A percentile compares a stretch with the other conserved stretches of the same genome.
Conservation (phyloP, 2,113 vertebrate genomes). For the Platichthys stellatus region DNA sequence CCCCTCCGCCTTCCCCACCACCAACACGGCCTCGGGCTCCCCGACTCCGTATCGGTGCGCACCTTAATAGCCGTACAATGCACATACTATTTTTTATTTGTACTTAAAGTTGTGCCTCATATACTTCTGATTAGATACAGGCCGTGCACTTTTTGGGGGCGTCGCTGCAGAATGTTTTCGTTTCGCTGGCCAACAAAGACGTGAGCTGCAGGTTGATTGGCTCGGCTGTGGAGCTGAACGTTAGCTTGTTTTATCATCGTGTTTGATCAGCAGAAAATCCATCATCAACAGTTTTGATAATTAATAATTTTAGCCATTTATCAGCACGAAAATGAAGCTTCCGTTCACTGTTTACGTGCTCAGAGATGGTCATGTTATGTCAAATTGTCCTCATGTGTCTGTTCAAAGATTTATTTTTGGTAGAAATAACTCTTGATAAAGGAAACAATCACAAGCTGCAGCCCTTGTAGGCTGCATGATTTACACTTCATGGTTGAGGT, state of each 20-base stretch:
- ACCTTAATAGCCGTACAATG: slow-evolving; percentile 48
- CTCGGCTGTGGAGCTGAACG: slow-evolving; percentile 1
- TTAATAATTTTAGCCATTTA: not conserved
- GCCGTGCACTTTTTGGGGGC: slow-evolving; percentile 28
- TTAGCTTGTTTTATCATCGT: not conserved
- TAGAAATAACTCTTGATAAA: not conserved
- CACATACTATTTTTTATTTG: slow-evolving; percentile 57
- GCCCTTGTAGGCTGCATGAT: slow-evolving; percentile 25
- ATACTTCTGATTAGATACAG: slow-evolving; percentile 48
- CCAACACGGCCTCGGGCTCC: slow-evolving; percentile 60
- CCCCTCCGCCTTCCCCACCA: slow-evolving; percentile 25
- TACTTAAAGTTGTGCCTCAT: slow-evolving; percentile 62
- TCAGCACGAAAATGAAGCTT: too few relatives aligned
- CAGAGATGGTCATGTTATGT: not conserved
- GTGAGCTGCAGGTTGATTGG: not conserved
- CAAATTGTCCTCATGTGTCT: not conserved
- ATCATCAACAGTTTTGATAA: not conserved
- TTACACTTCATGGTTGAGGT: slow-evolving; percentile 46
- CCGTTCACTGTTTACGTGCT: not conserved
- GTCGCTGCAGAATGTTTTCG: slow-evolving; percentile 33
- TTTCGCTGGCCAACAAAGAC: slow-evolving; percentile 39
- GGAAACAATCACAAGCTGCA: slow-evolving; percentile 9
- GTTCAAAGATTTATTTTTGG: not conserved
- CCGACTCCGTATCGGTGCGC: slow-evolving; percentile 46
- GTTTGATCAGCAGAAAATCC: slow-evolving; percentile 1